phyloP scores from a whole-genome alignment of 2,888 invertebrate species.

The Andrena chrysosceles region DNA sequence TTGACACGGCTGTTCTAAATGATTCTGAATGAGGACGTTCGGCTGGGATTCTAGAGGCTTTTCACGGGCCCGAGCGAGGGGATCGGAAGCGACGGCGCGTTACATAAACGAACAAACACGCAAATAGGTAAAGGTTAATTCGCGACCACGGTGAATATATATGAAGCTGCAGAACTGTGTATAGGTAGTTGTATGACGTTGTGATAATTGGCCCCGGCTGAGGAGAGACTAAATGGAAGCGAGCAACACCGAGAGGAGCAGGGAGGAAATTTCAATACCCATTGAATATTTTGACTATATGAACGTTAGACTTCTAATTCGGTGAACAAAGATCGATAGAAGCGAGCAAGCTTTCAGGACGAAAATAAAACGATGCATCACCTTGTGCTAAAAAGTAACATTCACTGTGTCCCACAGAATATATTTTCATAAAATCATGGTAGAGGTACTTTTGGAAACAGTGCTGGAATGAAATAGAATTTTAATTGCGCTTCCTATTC shows the following conservation, averaged over 20 bases:
- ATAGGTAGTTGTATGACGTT: not conserved
- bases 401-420: too few species aligned
- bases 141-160: constrained; percentile 10
- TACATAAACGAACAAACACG: constrained; percentile 40
- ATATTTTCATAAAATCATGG: too few species aligned
- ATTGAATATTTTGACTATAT: not conserved
- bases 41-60: constrained; percentile 1
- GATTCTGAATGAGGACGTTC: constrained; percentile 29
- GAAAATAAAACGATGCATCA: too few species aligned
- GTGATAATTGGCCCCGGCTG: constrained; percentile 21
- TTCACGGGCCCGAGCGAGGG: constrained; percentile 1
- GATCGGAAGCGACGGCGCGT: constrained; percentile 26
- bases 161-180: constrained; percentile 4
- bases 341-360: too few species aligned
- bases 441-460: too few species aligned
- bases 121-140: constrained; percentile 52
- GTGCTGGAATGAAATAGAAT: too few species aligned
- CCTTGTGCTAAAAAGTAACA: too few species aligned
- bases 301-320: too few species aligned
- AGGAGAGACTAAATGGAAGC: constrained; percentile 1
- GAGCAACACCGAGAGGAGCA: not conserved
- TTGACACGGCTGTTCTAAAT: constrained; percentile 17
- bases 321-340: too few species aligned
- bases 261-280: not conserved
- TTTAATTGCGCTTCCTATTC: too few species aligned